Evolutionary conservation across 2,888 invertebrate species (phyloP).

Genomic region (Serrognathus titanus): DNA sequence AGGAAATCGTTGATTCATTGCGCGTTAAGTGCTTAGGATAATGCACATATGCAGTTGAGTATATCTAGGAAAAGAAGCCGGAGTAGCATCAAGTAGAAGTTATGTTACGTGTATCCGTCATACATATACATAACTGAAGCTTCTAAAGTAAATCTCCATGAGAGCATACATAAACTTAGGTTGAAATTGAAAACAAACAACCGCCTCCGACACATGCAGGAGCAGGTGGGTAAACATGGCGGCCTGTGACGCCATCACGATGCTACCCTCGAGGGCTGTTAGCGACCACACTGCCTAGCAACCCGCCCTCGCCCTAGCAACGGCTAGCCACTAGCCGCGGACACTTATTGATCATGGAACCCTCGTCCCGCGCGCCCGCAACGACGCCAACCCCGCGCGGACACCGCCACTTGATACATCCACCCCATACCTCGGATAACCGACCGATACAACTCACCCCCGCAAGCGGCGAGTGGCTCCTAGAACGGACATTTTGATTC

Average conservation of each 20-base stretch:
- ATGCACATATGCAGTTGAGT: too few relatives aligned
- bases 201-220: conserved; percentile 37
- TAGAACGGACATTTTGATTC: too few relatives aligned
- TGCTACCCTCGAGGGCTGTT: conserved; percentile 52
- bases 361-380: conserved; percentile 10
- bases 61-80: background rate
- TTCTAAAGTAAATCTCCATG: conserved; percentile 31
- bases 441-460: conserved; percentile 17
- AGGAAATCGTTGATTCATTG: too few relatives aligned
- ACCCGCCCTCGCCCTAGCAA: conserved; percentile 54
- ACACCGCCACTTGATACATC: conserved; percentile 36
- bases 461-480: conserved; percentile 5
- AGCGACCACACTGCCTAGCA: conserved; percentile 54
- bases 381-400: conserved; percentile 23
- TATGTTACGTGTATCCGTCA: conserved; percentile 16
- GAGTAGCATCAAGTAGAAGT: background rate
- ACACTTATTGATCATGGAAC: conserved; percentile 51
- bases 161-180: conserved; percentile 41
- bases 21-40: too few relatives aligned
- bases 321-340: conserved; percentile 54
- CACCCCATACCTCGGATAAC: conserved; percentile 23
- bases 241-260: conserved; percentile 50
- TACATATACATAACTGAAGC: conserved; percentile 8
- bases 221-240: conserved; percentile 51
- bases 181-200: conserved; percentile 49